phyloP scores from a whole-genome alignment of 2,888 invertebrate genomes.

The Operophtera brumata region DNA sequence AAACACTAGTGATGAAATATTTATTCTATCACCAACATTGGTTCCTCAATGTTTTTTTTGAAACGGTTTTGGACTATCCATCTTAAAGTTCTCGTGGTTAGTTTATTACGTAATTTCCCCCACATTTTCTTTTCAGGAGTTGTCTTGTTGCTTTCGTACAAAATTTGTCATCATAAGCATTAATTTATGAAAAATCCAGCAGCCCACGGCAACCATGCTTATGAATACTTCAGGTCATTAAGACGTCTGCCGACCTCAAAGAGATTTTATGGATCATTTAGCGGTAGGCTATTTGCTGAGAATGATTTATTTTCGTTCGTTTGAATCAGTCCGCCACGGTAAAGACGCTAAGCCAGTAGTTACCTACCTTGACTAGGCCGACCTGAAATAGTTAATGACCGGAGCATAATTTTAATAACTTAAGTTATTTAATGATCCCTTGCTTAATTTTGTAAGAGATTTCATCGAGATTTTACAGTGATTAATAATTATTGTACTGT shows the following conservation, averaged over 20 bases:
- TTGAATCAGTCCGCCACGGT: constrained; percentile 13
- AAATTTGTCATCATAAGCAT: background rate
- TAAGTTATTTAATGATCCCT: background rate
- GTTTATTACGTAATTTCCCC: no score
- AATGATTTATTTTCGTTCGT: constrained; percentile 53
- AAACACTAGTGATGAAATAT: no score
- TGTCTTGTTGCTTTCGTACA: no score
- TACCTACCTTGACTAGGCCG: background rate
- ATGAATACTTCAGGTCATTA: constrained; percentile 49
- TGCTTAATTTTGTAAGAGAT: no score
- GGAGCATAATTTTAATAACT: background rate
- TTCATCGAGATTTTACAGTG: no score
- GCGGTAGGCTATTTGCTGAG: constrained; percentile 45
- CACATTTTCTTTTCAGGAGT: no score
- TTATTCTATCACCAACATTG: no score
- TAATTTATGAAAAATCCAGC: background rate
- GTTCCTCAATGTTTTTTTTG: no score
- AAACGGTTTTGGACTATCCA: no score
- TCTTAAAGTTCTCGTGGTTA: no score
- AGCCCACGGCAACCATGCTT: constrained; percentile 5
- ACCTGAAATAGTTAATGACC: background rate
- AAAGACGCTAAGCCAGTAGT: constrained; percentile 5
- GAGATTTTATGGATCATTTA: constrained; percentile 59
- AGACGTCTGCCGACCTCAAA: constrained; percentile 56
- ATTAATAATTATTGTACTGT: no score